Evolutionary conservation across 2,113 vertebrate species (phyloP).

Genomic region (Catharus bicknelli): DNA sequence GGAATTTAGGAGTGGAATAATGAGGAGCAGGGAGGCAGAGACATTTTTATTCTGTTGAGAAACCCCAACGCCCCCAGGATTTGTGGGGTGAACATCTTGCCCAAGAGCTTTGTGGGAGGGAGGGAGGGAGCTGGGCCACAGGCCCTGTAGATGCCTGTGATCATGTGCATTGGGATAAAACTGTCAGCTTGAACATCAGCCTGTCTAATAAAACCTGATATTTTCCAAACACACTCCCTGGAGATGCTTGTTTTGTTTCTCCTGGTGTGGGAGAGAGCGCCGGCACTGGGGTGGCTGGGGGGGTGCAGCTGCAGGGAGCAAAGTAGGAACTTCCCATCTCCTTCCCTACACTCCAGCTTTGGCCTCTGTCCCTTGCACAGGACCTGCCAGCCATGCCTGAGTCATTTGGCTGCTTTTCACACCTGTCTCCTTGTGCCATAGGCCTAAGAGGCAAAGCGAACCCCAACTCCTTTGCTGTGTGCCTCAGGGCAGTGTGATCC

Average conservation of each 20-base stretch:
- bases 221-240: slow-evolving; percentile 58
- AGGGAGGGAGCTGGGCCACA: slow-evolving; percentile 9
- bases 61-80: rapidly evolving
- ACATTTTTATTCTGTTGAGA: not conserved
- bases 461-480: not conserved
- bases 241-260: not conserved
- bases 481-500: not conserved
- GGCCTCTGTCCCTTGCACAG: rapidly evolving
- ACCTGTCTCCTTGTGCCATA: not conserved
- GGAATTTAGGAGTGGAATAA: not conserved
- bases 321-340: not conserved
- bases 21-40: not conserved
- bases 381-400: not conserved
- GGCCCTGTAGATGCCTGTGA: not conserved
- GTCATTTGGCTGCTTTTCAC: not conserved
- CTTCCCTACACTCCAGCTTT: not conserved
- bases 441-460: rapidly evolving
- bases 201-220: slow-evolving; percentile 63
- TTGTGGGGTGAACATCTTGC: not conserved
- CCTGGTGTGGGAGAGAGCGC: rapidly evolving
- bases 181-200: slow-evolving; percentile 56
- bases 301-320: not conserved
- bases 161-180: slow-evolving; percentile 47
- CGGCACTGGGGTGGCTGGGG: rapidly evolving
- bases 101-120: not conserved